phyloP scores from a whole-genome alignment of 2,888 invertebrate species.

The Troglohyphantes excavatus region DNA sequence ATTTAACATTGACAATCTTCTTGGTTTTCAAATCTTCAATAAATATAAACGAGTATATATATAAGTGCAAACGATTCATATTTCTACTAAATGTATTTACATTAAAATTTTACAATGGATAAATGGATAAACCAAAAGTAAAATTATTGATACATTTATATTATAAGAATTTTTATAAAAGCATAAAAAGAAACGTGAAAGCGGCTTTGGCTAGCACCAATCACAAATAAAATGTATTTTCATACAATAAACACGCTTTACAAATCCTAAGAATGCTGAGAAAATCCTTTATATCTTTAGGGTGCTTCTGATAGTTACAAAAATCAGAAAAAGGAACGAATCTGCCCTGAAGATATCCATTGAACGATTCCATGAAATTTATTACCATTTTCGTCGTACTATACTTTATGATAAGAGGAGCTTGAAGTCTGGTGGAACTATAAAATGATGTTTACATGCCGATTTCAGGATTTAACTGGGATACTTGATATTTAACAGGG shows the following conservation, averaged over 20 bases:
- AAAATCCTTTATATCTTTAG: background rate
- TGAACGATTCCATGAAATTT: background rate
- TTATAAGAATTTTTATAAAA: too few relatives aligned
- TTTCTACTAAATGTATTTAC: too few relatives aligned
- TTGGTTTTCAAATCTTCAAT: too few relatives aligned
- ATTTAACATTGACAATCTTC: too few relatives aligned
- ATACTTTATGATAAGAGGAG: constrained; percentile 14
- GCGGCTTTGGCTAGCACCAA: too few relatives aligned
- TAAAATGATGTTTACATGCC: constrained; percentile 32
- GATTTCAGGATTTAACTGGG: background rate
- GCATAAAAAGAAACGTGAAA: too few relatives aligned
- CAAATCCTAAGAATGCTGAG: background rate
- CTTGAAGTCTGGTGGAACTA: background rate
- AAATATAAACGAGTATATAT: too few relatives aligned
- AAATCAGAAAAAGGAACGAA: background rate
- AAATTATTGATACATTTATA: too few relatives aligned
- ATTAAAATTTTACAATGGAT: too few relatives aligned
- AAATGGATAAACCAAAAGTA: too few relatives aligned
- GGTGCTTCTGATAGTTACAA: background rate
- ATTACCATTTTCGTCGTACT: background rate
- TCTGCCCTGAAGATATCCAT: background rate
- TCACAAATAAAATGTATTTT: background rate
- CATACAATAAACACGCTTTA: background rate
- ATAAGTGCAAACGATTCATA: too few relatives aligned
- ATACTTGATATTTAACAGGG: background rate